Evolutionary conservation across 2,797 vertebrate genomes (phyloP).

Genomic region (Gallinago stenura): DNA sequence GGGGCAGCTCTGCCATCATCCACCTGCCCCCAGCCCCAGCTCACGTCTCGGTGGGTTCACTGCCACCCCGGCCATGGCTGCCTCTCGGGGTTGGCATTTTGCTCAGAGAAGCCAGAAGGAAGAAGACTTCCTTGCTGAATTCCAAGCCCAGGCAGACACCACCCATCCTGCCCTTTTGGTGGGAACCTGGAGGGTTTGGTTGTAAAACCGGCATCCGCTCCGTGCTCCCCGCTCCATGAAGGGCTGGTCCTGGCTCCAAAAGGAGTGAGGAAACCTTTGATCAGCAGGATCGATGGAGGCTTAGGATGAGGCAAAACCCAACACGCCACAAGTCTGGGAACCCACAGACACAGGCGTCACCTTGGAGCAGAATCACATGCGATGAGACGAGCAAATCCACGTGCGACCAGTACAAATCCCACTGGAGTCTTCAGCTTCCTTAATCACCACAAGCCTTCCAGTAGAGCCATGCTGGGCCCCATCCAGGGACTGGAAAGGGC

Average conservation of each 20-base stretch:
- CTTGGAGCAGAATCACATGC: fast-evolving
- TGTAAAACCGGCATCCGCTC: background rate
- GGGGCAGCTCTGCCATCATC: background rate
- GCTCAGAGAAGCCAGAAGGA: background rate
- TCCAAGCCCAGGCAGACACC: background rate
- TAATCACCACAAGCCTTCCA: background rate
- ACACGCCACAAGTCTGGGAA: fast-evolving
- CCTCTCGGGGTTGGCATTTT: background rate
- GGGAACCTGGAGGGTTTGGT: background rate
- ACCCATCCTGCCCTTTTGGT: background rate
- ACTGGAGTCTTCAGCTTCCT: background rate
- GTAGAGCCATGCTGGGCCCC: background rate
- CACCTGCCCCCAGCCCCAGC: background rate
- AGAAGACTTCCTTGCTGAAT: background rate
- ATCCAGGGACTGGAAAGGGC: background rate
- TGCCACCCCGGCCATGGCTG: background rate
- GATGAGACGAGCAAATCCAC: background rate
- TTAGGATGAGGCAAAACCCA: background rate
- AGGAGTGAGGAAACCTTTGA: background rate
- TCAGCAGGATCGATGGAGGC: background rate
- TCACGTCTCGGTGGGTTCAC: fast-evolving
- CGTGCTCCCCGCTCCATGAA: fast-evolving
- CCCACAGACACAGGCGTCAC: fast-evolving
- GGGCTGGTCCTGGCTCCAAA: background rate
- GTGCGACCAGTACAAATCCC: background rate